Base-by-base conservation (phyloP, 2,888 invertebrate genomes). In the Aspidiotus rigidus region DNA sequence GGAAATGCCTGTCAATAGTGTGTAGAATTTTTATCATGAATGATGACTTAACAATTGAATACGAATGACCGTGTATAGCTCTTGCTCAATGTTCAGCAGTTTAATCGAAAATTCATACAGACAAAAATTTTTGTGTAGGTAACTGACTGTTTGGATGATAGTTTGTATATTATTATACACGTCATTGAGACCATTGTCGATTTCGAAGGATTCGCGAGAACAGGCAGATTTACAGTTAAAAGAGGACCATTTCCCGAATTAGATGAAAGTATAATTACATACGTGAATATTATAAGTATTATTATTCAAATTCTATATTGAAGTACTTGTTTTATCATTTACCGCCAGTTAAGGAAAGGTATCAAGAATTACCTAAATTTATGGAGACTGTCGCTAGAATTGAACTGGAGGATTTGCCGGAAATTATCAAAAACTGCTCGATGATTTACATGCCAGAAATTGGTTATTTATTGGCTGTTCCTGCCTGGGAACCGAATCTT, bases 391-490 rank as follows among this genome's bases (percentile, higher is more conserved):
- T 89, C 17, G 90, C 89, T 0, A 80, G 82, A 72, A 82, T 85
- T 72, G 90, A 92, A 74, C 79, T 89, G 72, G 79, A 83, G 55
- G 81, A 85, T 41, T 80, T 90, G 44, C 87, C 88, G 0, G 78
- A 82, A 3, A 85, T 84, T 76, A 82, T 92, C 53, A 79, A 82
- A 40, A 83, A 84, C 74, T 88, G 87, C 75, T 82, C 83, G 15
- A 84, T 88, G 78, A 77, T 86, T 66, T 88, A 87, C 76, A 81
- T 88, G 75, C 88, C 88, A 0, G 87, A 89, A 77, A 81, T 89
- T 72, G 90, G 93, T 0, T 91, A 90, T 78, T 79, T 93, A 72
- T 80, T 93, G 11, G 86, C 86, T 0, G 83, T 93, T n/a, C 86
- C 85, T 66, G 81, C 83, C 71, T 86, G 87, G 84, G 81, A 80